These are phyloP conservation scores for Saturnia japonica DNA, from an alignment of 2,888 invertebrate species.

Conservation along the genomic window DNA sequence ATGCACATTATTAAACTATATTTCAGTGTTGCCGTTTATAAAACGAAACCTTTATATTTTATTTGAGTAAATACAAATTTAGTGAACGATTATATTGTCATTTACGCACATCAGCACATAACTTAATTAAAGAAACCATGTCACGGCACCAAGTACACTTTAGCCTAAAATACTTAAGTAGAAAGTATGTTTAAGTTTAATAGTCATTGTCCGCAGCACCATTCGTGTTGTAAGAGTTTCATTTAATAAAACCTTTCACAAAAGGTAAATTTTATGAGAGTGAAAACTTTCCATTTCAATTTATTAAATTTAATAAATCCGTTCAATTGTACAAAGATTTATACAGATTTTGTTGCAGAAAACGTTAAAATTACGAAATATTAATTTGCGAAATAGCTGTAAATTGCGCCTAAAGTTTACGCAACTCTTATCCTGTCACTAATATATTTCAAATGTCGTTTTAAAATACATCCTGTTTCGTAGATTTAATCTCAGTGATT, in stretches of 20 bases:
- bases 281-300: no score
- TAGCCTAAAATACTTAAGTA: background rate
- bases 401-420: slow-evolving; percentile 26
- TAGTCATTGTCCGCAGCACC: background rate
- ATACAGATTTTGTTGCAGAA: background rate
- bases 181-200: background rate
- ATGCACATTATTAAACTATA: background rate
- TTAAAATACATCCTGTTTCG: slow-evolving; percentile 65
- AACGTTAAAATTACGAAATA: background rate
- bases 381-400: background rate
- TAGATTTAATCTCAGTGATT: slow-evolving; percentile 67
- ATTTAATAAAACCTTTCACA: background rate
- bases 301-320: no score
- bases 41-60: background rate
- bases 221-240: background rate
- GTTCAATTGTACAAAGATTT: background rate
- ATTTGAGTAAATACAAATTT: no score
- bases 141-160: background rate
- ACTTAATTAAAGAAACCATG: background rate
- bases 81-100: no score
- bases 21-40: background rate
- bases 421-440: slow-evolving; percentile 23
- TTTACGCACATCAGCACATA: background rate
- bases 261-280: no score
- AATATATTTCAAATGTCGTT: slow-evolving; percentile 26